Evolutionary conservation across 2,888 invertebrate species (phyloP).

Genomic region (Chymomyza procnemis): DNA sequence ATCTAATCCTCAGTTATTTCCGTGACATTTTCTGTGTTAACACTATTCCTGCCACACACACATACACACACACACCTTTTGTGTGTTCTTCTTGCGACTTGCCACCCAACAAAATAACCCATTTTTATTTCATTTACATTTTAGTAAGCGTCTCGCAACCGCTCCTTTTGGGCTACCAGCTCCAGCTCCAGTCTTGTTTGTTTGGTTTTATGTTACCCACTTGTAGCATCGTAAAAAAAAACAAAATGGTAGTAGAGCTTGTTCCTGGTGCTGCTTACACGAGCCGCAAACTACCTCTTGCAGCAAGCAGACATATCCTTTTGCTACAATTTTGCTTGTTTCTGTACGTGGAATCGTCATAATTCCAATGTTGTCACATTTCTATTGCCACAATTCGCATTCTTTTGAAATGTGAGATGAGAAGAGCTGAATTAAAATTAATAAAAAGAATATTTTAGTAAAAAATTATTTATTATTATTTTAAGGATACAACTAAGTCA

Average conservation of each 20-base stretch:
- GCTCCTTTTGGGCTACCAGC: background rate
- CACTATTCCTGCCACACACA: constrained; percentile 11
- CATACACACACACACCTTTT: background rate
- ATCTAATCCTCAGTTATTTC: constrained; percentile 68
- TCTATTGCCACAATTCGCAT: background rate
- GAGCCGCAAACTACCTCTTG: no score
- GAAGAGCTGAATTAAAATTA: no score
- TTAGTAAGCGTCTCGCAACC: constrained; percentile 47
- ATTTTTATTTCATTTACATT: constrained; percentile 62
- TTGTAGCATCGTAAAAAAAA: constrained; percentile 50
- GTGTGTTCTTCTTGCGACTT: background rate
- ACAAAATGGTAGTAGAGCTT: constrained; percentile 17
- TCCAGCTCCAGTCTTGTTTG: background rate
- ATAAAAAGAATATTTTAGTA: no score
- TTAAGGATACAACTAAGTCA: no score
- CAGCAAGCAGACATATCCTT: no score
- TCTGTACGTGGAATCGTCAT: no score
- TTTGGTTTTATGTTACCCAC: constrained; percentile 59
- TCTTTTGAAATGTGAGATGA: background rate
- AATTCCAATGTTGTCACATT: no score
- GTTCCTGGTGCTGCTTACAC: background rate
- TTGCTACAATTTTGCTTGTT: background rate
- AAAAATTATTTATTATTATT: no score
- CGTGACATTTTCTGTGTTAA: constrained; percentile 67
- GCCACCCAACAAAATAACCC: constrained; percentile 45